A percentile compares a stretch with the other conserved stretches of the same genome.
These are phyloP conservation scores for Procambarus virginalis DNA, from an alignment of 1,140 invertebrate species.

Conservation along the genomic window DNA sequence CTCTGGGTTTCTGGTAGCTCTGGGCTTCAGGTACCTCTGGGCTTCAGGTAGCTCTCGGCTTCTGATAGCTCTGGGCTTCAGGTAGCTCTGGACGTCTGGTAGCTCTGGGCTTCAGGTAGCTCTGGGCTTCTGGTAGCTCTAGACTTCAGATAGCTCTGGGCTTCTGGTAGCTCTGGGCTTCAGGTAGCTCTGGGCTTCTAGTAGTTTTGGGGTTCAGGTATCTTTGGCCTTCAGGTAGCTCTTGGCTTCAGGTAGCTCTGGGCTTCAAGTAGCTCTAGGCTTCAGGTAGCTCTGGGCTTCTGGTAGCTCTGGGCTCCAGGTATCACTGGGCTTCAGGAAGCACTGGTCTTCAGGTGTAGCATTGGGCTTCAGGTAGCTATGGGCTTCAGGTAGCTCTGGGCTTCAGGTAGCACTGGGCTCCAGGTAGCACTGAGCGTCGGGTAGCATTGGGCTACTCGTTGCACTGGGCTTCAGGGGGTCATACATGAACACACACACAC, in stretches of 20 bases:
- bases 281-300: too few species aligned
- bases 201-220: background rate
- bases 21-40: too few species aligned
- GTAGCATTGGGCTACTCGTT: background rate
- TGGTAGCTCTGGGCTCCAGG: background rate
- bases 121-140: too few species aligned
- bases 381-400: background rate
- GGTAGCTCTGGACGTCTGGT: too few species aligned
- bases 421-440: background rate
- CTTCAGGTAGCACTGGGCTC: background rate
- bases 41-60: too few species aligned
- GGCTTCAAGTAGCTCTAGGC: background rate
- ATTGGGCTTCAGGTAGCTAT: background rate
- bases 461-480: background rate
- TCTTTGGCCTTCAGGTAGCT: background rate
- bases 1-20: too few species aligned
- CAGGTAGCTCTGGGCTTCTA: too few species aligned
- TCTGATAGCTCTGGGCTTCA: too few species aligned
- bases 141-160: too few species aligned
- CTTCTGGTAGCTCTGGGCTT: too few species aligned
- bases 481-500: background rate
- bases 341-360: background rate
- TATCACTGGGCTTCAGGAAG: background rate
- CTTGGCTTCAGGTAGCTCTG: background rate
- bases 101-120: too few species aligned